Base-by-base conservation (phyloP, 2,888 invertebrate genomes). In the Pandemis heparana region DNA sequence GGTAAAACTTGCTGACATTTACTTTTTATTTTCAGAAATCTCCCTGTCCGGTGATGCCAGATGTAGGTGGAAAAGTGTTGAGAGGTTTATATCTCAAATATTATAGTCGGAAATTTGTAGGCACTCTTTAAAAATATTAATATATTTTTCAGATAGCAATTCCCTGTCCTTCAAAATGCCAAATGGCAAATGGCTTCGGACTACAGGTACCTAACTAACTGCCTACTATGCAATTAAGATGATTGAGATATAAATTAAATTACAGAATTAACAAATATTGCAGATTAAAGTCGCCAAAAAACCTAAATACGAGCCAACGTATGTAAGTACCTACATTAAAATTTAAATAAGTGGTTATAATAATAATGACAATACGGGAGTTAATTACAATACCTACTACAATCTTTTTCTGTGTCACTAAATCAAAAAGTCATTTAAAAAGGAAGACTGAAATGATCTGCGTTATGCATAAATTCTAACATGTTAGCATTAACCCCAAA, bases 241-340 rank as follows among this genome's bases (percentile, higher is more conserved):
- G 12, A 12, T 41, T 41, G 41, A 41, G 23, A 5, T 43, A 43
- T 12, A 3, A 43, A 43, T 43, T 10, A 12, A 10, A n/a, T 41
- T 41, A n/a, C n/a, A 48, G 6, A 5, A 14, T 48, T 12, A n/a
- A 48, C 51, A 14, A 41, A 43, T 65, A 51, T 89, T 86, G 12
- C 83, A 92, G 92, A 81, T 92, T 67, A 79, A 83, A 8, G 62
- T 91, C 7, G 84, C 87, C 67, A 87, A 77, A 14, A 89, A 89
- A 79, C 84, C 83, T 0, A 80, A 84, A 77, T 88, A 80, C 70
- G 87, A 88, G n/a, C 86, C 87, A 9, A 71, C 81, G 0, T 82
- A 82, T 5, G 80, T 87, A 79, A 85, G 85, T 80, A 71, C 10
- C 14, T n/a, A n/a, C 23, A 43, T 60, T 51, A 16, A n/a, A 6